Base-by-base conservation (phyloP, 2,797 vertebrate species). In the Lagocephalus sceleratus region DNA sequence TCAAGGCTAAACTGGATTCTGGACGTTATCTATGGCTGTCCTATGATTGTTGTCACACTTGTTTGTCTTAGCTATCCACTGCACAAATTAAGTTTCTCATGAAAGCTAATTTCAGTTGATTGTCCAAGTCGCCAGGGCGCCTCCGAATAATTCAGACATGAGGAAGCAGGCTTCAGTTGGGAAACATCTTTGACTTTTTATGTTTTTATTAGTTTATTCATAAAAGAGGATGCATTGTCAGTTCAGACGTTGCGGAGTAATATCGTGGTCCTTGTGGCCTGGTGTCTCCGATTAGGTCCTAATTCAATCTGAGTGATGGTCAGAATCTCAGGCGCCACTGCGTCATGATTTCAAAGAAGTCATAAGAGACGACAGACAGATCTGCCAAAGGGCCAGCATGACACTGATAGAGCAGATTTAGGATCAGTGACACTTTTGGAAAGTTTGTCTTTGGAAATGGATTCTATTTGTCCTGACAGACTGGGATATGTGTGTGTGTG, bases 281-380 rank as follows among this genome's bases (percentile, higher is more conserved):
- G 78, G 76, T 78, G 86, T 88, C 84, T 86, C 84, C 32, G 68
- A 84, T 90, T 89, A 88, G 76, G 66, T 83, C 73, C 80, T 87
- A 86, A 90, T 90, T 86, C 50, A 77, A 83, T 89, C 76, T 85
- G 68, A 88, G 81, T 74, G 26, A 77, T 69, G 80, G 74, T 82
- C 83, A 83, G 85, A 85, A 85, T 79, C 73, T 52, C 54, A 83
- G 85, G 87, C 85, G 81, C 87, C 88, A 83, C 68, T 46, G 73
- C 75, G 79, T 84, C 81, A 78, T 59, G 69, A 70, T 75, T 81
- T 87, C 82, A 83, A 84, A 89, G 81, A 71, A 60, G 68, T 68
- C 72, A 61, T 73, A 66, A 78, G 73, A 76, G 66, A 75, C 49
- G 63, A 63, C 72, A 78, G 76, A 75, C 79, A 55, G 73, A 73